Base-by-base conservation (phyloP, 2,113 vertebrate species). In the Cisticola juncidis region DNA sequence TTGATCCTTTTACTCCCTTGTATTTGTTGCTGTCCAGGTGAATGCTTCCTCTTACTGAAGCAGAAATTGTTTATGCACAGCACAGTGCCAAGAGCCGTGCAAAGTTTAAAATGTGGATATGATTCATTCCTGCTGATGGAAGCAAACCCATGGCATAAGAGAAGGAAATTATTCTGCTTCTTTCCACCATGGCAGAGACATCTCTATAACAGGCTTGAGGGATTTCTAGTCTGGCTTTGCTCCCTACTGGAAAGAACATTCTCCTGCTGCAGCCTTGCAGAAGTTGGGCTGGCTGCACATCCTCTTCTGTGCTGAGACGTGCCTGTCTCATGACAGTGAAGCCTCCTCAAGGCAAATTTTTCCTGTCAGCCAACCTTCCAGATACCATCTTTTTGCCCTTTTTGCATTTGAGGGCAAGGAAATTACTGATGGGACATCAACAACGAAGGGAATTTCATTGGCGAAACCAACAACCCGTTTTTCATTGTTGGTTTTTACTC, bases 401-500 rank as follows among this genome's bases (percentile, higher is more conserved):
- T 81, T 57, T 2, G 1, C 35, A 22, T 16, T 22, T 56, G 31
- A 48, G 33, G 14, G 17, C 44, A 66, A 47, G 53, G 81, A 86
- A 71, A 83, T 89, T 61, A 31, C 31, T n/a, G 53, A n/a, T 61
- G 58, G 73, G 62, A 94, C 68, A 81, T 65, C 78, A 74, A 40
- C 53, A 81, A 71, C 1, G 1, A 92, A 51, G 54, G 54, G 58
- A 81, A 83, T 94, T 93, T 97, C 65, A 73, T 47, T 44, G 81
- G 62, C 2, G 6, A 82, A 91, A 85, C 23, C 69, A 86, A 86
- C 88, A 91, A 50, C 62, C 47, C 1, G 9, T 66, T 65, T 71
- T 48, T 50, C 3, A 2, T 72, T 88, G 90, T 74, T 58, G 58
- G 56, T 86, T 87, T 95, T 69, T 62, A 90, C 68, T 95, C 80